Percentiles rank a stretch among this genome's conserved stretches.
These are phyloP conservation scores for Ochropleura leucogaster DNA, from an alignment of 2,888 invertebrate species.

Conservation along the genomic window DNA sequence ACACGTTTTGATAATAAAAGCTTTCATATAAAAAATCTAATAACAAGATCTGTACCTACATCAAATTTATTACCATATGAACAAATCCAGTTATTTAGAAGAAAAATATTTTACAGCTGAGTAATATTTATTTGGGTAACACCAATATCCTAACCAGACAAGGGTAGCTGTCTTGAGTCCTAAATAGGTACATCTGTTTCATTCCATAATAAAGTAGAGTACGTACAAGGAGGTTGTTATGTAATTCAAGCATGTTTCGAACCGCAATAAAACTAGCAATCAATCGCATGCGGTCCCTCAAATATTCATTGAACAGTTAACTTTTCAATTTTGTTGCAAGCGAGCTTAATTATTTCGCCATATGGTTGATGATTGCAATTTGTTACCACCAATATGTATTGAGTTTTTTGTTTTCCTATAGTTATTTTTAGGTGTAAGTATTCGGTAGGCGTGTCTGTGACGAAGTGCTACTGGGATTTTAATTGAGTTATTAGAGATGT, in stretches of 20 bases:
- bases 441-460: conserved; percentile 6
- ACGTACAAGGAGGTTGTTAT: conserved; percentile 5
- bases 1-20: conserved; percentile 13
- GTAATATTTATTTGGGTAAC: conserved; percentile 38
- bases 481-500: conserved; percentile 21
- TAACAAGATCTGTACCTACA: conserved; percentile 5
- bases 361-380: conserved; percentile 36
- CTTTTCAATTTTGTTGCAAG: conserved; percentile 43
- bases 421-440: conserved; percentile 1
- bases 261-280: conserved; percentile 40
- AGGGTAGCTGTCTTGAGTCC: conserved; percentile 12
- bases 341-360: conserved; percentile 35
- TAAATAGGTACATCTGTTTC: conserved; percentile 31
- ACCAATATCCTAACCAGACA: conserved; percentile 38
- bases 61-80: conserved; percentile 1
- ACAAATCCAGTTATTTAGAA: conserved; percentile 29
- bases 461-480: not conserved
- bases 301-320: conserved; percentile 49
- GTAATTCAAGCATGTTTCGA: conserved; percentile 26
- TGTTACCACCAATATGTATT: conserved; percentile 12
- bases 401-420: not conserved
- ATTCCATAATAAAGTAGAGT: conserved; percentile 19
- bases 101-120: conserved; percentile 15
- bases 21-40: not conserved
- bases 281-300: conserved; percentile 19